Evolutionary conservation across 2,888 invertebrate genomes (phyloP), one percentile per base, ranked within the genome.

Genomic region (Arctia plantaginis): DNA sequence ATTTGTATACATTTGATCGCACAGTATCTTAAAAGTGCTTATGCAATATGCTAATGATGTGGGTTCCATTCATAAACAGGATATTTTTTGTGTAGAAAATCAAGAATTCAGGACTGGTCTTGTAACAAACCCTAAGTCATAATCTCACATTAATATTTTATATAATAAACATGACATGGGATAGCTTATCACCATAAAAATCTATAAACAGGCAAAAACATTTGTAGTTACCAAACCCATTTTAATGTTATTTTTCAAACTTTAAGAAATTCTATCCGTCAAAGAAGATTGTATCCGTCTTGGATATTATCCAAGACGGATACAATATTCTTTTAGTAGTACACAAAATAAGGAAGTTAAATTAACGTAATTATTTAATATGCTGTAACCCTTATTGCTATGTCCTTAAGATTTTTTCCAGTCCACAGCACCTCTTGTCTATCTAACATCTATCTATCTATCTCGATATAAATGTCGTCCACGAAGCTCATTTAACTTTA

Each of bases 301-400:
- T 35, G 35, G 6, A 35, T 35, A 35, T 4, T 35, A 35, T n/a
- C n/a, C n/a, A n/a, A n/a, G n/a, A n/a, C n/a, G n/a, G n/a, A n/a
- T n/a, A n/a, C n/a, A n/a, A n/a, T n/a, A n/a, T n/a, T n/a, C n/a
- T n/a, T n/a, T n/a, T n/a, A n/a, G n/a, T n/a, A n/a, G n/a, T n/a
- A 35, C 6, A 35, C 3, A 35, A 35, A 6, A 35, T 35, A 6
- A 6, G 35, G 3, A 35, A 35, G 35, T 35, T 35, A 35, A 39
- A 69, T 59, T 41, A 69, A 69, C 30, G 59, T 59, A 20, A 27
- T 66, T 66, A 44, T 33, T 18, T 15, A 62, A 62, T 62, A 7
- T 62, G 0, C 3, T 8, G 51, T 51, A 1, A 3, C n/a, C 55
- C 10, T 55, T 12, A 55, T 55, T 55, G 23, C 55, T 10, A n/a